Base-by-base conservation (phyloP, 2,888 invertebrate genomes). In the Rhagophthalmus giganteus region DNA sequence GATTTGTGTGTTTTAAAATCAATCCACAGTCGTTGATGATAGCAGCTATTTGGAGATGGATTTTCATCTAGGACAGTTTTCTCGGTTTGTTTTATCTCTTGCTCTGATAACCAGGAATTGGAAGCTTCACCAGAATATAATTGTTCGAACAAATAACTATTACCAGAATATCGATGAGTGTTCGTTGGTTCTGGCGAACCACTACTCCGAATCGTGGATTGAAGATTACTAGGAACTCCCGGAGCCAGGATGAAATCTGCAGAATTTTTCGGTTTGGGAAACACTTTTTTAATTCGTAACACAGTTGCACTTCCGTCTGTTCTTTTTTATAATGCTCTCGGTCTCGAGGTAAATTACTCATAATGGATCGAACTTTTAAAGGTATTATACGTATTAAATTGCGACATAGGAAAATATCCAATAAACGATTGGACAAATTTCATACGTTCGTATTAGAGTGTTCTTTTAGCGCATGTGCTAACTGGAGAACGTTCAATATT, bases 161-260 rank as follows among this genome's bases (percentile, higher is more conserved):
- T 37, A 16, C 33, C 44, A 39, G 37, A 14, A 54, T 62, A 64
- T 51, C 59, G 61, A 49, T 63, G 60, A 53, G 58, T 58, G 54
- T 32, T 64, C 65, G 62, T 64, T 61, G 45, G 65, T 64, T 59
- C 65, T 61, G 46, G 61, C 63, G 54, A 15, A 16, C 64, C 61
- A 57, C 60, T 61, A 53, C 60, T 62, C 52, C 61, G 61, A 51
- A 50, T 57, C 49, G 63, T 57, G 57, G 62, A 58, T 63, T 72
- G 72, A 57, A 68, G 63, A 59, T 61, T 67, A 57, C 47, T 57
- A 45, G 72, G 69, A 48, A 72, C 69, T 63, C 73, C 73, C 60
- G 74, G 73, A 72, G 75, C 74, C 74, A 74, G 74, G 71, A 65
- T 74, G 71, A 64, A 60, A 67, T 54, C 54, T 59, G 56, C 56